Conservation (phyloP, 2,113 vertebrate genomes). For the Myotis davidii region DNA sequence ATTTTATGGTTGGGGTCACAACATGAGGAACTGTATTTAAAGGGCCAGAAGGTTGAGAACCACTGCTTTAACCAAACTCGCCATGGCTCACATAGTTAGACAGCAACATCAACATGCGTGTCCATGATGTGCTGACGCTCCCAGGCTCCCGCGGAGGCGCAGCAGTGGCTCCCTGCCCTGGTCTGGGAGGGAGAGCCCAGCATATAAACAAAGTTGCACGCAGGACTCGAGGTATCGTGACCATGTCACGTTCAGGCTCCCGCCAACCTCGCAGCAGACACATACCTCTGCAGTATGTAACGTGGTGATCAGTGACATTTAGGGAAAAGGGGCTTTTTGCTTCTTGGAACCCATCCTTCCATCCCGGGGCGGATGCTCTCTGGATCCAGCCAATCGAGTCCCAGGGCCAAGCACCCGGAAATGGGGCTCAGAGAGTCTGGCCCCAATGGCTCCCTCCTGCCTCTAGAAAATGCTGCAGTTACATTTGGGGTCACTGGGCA, state of each 20-base stretch:
- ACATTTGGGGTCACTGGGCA: not conserved
- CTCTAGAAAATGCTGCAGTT: not conserved
- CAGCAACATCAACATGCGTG: conserved; percentile 45
- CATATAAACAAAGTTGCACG: conserved; percentile 56
- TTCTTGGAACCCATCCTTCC: not conserved
- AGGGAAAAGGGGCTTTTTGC: conserved; percentile 13
- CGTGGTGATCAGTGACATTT: not conserved
- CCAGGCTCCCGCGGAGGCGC: not conserved
- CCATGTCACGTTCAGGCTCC: not conserved
- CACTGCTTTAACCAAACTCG: conserved; percentile 19
- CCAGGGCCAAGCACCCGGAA: fast-evolving
- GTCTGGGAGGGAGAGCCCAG: not conserved
- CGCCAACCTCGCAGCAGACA: not conserved
- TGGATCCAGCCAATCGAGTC: not conserved
- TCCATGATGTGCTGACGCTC: not conserved
- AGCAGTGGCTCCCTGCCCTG: conserved; percentile 29
- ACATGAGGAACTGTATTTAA: too few relatives aligned
- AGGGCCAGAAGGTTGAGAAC: too few relatives aligned
- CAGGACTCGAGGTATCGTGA: conserved; percentile 51
- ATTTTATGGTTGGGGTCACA: too few relatives aligned
- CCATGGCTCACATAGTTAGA: conserved; percentile 32
- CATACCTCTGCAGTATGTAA: conserved; percentile 11
- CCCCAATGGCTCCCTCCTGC: not conserved
- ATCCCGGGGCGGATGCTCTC: not conserved
- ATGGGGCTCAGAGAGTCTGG: not conserved